Percentiles rank a stretch among this genome's conserved stretches.
Evolutionary conservation across 2,888 invertebrate species (phyloP).

Genomic region (Ormyrus labotus): DNA sequence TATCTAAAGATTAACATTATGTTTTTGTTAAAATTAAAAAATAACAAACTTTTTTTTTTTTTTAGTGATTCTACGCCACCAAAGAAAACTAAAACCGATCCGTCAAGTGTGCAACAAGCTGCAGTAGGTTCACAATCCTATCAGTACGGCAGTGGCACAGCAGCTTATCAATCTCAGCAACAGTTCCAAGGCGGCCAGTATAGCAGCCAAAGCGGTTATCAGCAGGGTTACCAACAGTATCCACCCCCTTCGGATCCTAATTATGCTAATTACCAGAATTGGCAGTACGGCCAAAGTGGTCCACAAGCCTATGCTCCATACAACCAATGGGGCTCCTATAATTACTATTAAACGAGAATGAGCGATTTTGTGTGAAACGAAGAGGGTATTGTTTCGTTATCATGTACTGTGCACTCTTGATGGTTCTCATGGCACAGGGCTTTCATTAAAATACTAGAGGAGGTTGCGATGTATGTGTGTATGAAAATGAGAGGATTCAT

Average conservation of each 20-base stretch:
- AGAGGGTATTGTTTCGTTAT: slow-evolving; percentile 25
- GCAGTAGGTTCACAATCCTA: slow-evolving; percentile 72
- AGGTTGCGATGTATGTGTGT: slow-evolving; percentile 4
- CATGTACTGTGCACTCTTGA: slow-evolving; percentile 56
- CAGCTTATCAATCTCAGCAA: slow-evolving; percentile 73
- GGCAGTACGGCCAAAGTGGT: slow-evolving; percentile 74
- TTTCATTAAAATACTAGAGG: slow-evolving; percentile 25
- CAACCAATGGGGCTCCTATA: slow-evolving; percentile 75
- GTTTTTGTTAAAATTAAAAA: slow-evolving; percentile 4
- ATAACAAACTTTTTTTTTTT: neutral
- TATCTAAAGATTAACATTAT: neutral
- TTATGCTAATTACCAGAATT: slow-evolving; percentile 74
- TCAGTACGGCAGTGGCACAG: slow-evolving; percentile 74
- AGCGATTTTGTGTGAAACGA: neutral
- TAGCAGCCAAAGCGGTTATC: slow-evolving; percentile 77
- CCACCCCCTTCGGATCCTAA: slow-evolving; percentile 74
- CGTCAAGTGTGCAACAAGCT: slow-evolving; percentile 68
- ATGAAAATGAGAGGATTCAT: slow-evolving; percentile 6
- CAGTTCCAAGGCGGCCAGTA: slow-evolving; percentile 77
- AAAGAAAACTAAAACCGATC: slow-evolving; percentile 64
- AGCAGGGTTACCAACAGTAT: slow-evolving; percentile 76
- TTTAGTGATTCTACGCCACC: slow-evolving; percentile 71
- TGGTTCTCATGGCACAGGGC: slow-evolving; percentile 7
- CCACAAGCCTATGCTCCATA: slow-evolving; percentile 75
- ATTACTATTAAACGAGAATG: slow-evolving; percentile 69